Conservation (phyloP, 2,888 invertebrate genomes). For the Tetanocera ferruginea region DNA sequence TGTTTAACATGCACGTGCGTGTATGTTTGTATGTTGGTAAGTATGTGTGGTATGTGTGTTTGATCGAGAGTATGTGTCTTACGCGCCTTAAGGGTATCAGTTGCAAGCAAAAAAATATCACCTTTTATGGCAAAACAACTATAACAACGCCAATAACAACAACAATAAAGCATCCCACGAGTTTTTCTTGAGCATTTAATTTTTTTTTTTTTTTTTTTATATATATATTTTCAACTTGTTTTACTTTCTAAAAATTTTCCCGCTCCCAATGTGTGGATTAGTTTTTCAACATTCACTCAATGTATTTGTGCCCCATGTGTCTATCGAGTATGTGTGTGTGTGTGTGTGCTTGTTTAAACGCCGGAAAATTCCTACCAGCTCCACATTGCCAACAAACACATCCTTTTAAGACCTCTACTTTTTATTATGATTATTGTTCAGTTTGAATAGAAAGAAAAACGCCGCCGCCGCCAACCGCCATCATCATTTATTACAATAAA, state of each 20-base stretch:
- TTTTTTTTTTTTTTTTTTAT: too few relatives aligned
- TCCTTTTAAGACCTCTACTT: constrained; percentile 35
- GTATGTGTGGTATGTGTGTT: constrained; percentile 1
- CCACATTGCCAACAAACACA: neutral
- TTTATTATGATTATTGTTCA: neutral
- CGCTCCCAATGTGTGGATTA: constrained; percentile 32
- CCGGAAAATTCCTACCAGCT: constrained; percentile 14
- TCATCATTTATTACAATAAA: constrained; percentile 35
- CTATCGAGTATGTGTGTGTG: neutral
- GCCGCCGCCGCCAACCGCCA: neutral
- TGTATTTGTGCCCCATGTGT: neutral
- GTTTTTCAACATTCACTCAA: constrained; percentile 32
- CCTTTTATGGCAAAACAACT: constrained; percentile 29
- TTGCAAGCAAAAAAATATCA: neutral
- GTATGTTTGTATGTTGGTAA: neutral
- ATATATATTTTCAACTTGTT: constrained; percentile 31
- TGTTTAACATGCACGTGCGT: neutral
- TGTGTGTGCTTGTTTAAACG: neutral
- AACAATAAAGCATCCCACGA: constrained; percentile 28
- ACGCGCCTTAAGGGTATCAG: constrained; percentile 30
- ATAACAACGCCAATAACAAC: constrained; percentile 32
- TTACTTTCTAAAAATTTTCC: constrained; percentile 37
- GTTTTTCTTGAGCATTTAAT: constrained; percentile 31
- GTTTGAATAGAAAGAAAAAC: neutral
- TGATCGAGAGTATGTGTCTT: neutral